Base-by-base conservation (phyloP, 1,140 invertebrate genomes). In the Parapsyche elsis region DNA sequence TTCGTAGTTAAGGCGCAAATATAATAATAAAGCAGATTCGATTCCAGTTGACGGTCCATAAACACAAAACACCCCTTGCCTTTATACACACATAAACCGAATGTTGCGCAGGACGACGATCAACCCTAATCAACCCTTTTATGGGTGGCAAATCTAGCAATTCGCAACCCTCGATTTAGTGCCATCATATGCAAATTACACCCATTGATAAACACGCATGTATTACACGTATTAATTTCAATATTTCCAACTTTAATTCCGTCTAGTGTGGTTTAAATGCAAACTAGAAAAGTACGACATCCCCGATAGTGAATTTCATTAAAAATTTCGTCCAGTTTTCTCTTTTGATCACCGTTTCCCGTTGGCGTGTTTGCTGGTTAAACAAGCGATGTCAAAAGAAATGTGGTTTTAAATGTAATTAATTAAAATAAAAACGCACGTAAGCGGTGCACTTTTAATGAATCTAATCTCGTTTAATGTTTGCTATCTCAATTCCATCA, bases 31-130 rank as follows among this genome's bases (percentile, higher is more conserved):
- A 77, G 57, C 57, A 64, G 49, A 77, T 77, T 53, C 75, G 49
- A 77, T 77, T 77, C 75, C 75, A 24, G 75, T 64, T 45, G 75
- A 77, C 53, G 75, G 75, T 57, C 64, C 75, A 64, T 77, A 77
- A 77, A 77, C 75, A 77, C 75, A 77, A 67, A 75, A 77, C 75
- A 57, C 30, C 30, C 30, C 30, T 38, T 38, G 1, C 30, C 30
- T 7, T 38, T 38, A 38, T 38, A 38, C 1, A 38, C 75, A 53
- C 49, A 77, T 77, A 77, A 77, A 64, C 75, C 64, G 49, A 53
- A 14, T 53, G 49, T 53, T 53, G 49, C 49, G 16, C 49, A 53
- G 1, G 49, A 53, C 30, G 30, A 7, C 30, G 30, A 38, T 38
- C 30, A 38, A 38, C 30, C 30, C 30, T 38, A 38, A 38, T 38